A percentile compares a stretch with the other conserved stretches of the same genome.
phyloP scores from a whole-genome alignment of 2,888 invertebrate genomes.

The Philereme vetulata region DNA sequence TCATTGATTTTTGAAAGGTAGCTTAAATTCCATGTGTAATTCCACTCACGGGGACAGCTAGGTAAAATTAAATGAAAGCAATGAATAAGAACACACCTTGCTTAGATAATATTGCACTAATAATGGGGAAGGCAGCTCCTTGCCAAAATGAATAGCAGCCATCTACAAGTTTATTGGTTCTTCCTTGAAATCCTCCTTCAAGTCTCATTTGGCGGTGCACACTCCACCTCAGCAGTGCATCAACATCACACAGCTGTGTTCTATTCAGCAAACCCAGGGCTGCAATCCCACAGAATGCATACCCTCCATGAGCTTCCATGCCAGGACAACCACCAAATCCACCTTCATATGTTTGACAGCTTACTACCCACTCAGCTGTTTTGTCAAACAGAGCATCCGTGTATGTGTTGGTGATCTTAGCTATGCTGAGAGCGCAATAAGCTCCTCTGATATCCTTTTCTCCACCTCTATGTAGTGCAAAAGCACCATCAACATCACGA shows the following conservation, averaged over 20 bases:
- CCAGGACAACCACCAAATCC: constrained; percentile 96
- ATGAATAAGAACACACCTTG: constrained; percentile 58
- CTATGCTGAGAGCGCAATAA: constrained; percentile 97
- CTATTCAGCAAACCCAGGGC: constrained; percentile 92
- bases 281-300: constrained; percentile 98
- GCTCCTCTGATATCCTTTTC: constrained; percentile 97
- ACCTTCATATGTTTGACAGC: constrained; percentile 99
- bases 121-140: constrained; percentile 94
- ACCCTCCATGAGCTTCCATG: constrained; percentile 99
- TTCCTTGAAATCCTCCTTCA: constrained; percentile 98
- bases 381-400: constrained; percentile 91
- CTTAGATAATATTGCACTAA: constrained; percentile 88
- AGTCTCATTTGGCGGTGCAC: constrained; percentile 95
- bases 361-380: constrained; percentile 96
- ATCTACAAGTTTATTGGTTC: constrained; percentile 99
- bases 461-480: constrained; percentile 95
- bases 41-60: too few relatives aligned
- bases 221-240: constrained; percentile 93
- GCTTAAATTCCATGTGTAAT: too few relatives aligned
- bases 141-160: constrained; percentile 99
- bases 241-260: constrained; percentile 89
- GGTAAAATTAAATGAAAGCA: not conserved
- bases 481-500: constrained; percentile 93
- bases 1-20: too few relatives aligned
- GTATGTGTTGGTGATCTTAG: constrained; percentile 92